Base-by-base conservation (phyloP, 2,888 invertebrate genomes). In the Eulithis testata region DNA sequence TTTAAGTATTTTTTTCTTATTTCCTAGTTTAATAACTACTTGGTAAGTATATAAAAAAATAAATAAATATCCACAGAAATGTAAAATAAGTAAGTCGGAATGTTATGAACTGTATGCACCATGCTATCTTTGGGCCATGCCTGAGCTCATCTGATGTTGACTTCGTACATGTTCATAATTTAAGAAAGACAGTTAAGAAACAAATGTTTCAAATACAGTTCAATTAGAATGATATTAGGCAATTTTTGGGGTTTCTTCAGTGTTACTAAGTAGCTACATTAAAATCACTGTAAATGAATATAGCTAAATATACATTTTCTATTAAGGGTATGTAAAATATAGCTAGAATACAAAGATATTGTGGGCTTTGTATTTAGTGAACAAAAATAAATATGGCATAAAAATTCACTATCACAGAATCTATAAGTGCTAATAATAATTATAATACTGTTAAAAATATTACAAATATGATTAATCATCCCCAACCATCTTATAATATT, bases 371-470 rank as follows among this genome's bases (percentile, higher is more conserved):
- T 37, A 6, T 56, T n/a, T 50, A 49, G n/a, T 54, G 36, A 64
- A 60, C 50, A 65, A 52, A 60, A 51, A 60, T 54, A 62, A 62
- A 43, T 52, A 56, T 66, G 61, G 63, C 63, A 60, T n/a, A 63
- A 21, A 59, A 44, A 55, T 66, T 61, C 44, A 52, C 58, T 66
- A 63, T 56, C 63, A 66, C 62, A 63, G 56, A 51, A 57, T 43
- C 56, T 63, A 37, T 49, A 45, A 54, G 55, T 54, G 49, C 59
- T 52, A 58, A 44, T 40, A 40, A 60, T 57, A 11, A 49, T 53
- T 57, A 52, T 70, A 73, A 73, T 73, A 73, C 72, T 73, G 72
- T 65, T 73, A 63, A 43, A 52, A 45, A 52, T 55, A 44, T 60
- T 54, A 45, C 53, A 12, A 63, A 59, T 21, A 11, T 56, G 21